Percentiles rank a stretch among this genome's conserved stretches.
These are phyloP conservation scores for Oscheius sp. DNA, from an alignment of 2,888 invertebrate genomes.

Conservation along the genomic window DNA sequence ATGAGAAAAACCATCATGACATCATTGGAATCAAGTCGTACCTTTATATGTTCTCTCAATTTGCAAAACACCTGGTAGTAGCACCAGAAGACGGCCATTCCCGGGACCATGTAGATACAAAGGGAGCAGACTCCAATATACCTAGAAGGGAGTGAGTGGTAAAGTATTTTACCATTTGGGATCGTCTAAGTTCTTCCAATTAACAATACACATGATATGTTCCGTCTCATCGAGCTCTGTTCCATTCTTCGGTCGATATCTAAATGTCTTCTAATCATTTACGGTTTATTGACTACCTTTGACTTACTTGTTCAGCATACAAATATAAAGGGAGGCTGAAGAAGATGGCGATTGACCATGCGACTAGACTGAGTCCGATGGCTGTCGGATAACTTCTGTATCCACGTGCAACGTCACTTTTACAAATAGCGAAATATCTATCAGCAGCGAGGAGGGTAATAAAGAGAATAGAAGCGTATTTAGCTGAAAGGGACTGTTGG, in stretches of 20 bases:
- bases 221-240: constrained; percentile 42
- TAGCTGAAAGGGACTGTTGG: constrained; percentile 47
- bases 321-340: constrained; percentile 63
- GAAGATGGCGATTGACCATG: constrained; percentile 62
- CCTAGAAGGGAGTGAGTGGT: constrained; percentile 42
- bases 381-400: constrained; percentile 61
- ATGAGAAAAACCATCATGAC: constrained; percentile 8
- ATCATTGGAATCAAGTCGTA: too few relatives aligned
- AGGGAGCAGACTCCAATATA: constrained; percentile 66
- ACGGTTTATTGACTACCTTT: too few relatives aligned
- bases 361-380: constrained; percentile 54
- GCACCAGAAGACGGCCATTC: constrained; percentile 64
- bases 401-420: constrained; percentile 46
- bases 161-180: constrained; percentile 57
- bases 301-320: constrained; percentile 57
- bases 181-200: constrained; percentile 59
- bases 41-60: constrained; percentile 60
- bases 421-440: constrained; percentile 68
- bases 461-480: constrained; percentile 67
- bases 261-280: constrained; percentile 39
- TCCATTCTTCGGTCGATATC: constrained; percentile 40
- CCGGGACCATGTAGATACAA: constrained; percentile 66
- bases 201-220: constrained; percentile 61
- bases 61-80: constrained; percentile 69
- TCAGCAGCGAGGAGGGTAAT: constrained; percentile 67